Evolutionary conservation across 2,888 invertebrate genomes (phyloP), one percentile per base, ranked within the genome.

Genomic region (Mesopsocus fuscifrons): DNA sequence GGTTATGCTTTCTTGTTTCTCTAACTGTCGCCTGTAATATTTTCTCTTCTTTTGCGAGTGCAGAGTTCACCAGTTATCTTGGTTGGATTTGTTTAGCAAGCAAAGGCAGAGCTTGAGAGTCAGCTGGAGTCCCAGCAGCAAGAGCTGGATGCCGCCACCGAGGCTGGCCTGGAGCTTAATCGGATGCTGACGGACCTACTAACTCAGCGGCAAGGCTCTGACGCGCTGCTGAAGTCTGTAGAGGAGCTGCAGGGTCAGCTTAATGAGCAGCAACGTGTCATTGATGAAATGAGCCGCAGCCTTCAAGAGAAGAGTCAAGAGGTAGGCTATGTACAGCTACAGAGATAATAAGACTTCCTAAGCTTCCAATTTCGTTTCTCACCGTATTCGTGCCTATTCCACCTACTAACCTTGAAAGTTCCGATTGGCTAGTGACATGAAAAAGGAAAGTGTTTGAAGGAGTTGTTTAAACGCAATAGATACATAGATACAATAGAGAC

Each of bases 91-190:
- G n/a, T n/a, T n/a, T n/a, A n/a, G n/a, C n/a, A n/a, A n/a, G n/a
- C 57, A 15, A 69, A 66, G 49, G 51, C 52, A 3, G 65, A 67
- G 44, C 55, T 77, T 33, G 71, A 81, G 56, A 79, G 78, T 42
- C 75, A 83, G 57, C 64, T 81, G 16, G 61, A 68, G 41, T 67
- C 69, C 56, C 54, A 77, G 54, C 71, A 84, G 64, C 71, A 77
- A 67, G 72, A 85, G 54, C 67, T 85, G 33, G 84, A 85, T 59
- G 77, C 73, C 53, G 80, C 83, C 1, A 80, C 84, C 0, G 80
- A 83, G 52, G 80, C 83, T 5, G 77, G 77, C 34, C 62, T 85
- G 49, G 85, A 85, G 59, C 57, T 78, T 41, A 77, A 78, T 53
- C 64, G 67, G 54, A 75, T 77, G 65, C 59, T 78, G 22, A 64